These are phyloP conservation scores for Drosophila lacicola DNA, from an alignment of 2,888 invertebrate genomes.

Conservation along the genomic window DNA sequence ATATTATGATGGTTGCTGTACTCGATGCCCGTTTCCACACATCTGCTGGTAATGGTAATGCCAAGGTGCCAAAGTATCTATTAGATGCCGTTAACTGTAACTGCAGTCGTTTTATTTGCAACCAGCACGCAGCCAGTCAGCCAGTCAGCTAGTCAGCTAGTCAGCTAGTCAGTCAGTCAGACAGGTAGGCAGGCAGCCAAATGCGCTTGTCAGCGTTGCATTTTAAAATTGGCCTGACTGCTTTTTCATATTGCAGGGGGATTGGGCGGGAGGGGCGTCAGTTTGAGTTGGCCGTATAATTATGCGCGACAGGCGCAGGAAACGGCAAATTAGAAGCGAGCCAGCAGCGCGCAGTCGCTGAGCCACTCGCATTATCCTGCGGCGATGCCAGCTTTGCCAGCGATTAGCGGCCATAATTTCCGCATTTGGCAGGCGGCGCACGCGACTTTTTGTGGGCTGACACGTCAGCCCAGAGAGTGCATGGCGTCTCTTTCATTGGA, in stretches of 20 bases:
- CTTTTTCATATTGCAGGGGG: constrained; percentile 28
- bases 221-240: constrained; percentile 59
- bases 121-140: constrained; percentile 63
- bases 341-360: constrained; percentile 17
- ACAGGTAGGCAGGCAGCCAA: constrained; percentile 45
- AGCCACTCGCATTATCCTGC: constrained; percentile 69
- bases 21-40: constrained; percentile 11
- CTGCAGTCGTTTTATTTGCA: constrained; percentile 69
- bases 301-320: constrained; percentile 74
- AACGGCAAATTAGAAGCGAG: constrained; percentile 70
- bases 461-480: constrained; percentile 2
- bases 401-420: constrained; percentile 59
- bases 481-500: constrained; percentile 52
- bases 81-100: constrained; percentile 79
- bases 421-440: constrained; percentile 52
- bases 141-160: constrained; percentile 2
- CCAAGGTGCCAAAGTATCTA: constrained; percentile 80
- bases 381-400: constrained; percentile 43
- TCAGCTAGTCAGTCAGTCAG: constrained; percentile 11
- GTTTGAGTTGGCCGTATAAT: constrained; percentile 51
- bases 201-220: constrained; percentile 66
- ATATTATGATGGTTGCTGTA: constrained; percentile 13
- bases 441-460: constrained; percentile 36
- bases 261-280: constrained; percentile 7
- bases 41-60: constrained; percentile 55